Conservation (phyloP, 2,888 invertebrate species). For the Napeogenes inachia region DNA sequence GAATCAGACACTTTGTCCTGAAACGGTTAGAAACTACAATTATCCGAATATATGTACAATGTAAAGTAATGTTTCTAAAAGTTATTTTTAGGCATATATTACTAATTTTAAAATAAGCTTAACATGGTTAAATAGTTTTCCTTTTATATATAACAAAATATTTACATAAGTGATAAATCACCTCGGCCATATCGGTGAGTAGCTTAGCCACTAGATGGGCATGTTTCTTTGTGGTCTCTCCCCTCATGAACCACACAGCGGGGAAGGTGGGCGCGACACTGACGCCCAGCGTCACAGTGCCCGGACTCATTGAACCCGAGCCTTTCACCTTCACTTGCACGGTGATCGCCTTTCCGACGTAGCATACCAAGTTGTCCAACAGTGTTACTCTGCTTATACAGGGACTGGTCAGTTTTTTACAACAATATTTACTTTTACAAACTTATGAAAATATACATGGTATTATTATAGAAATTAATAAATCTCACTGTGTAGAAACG, state of each 20-base stretch:
- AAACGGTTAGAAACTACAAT: background rate
- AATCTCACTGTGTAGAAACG: slow-evolving; percentile 43
- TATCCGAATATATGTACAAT: no score
- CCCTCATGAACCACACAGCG: slow-evolving; percentile 90
- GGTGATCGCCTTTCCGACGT: slow-evolving; percentile 93
- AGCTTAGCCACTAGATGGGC: slow-evolving; percentile 92
- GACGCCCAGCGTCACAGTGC: slow-evolving; percentile 76
- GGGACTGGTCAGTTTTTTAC: no score
- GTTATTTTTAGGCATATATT: background rate
- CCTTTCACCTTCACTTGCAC: slow-evolving; percentile 88
- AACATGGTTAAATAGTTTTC: background rate
- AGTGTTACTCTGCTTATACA: slow-evolving; percentile 80
- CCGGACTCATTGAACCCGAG: slow-evolving; percentile 45
- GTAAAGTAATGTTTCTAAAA: no score
- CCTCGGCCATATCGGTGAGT: slow-evolving; percentile 94
- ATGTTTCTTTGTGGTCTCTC: slow-evolving; percentile 88
- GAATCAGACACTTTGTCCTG: slow-evolving; percentile 90
- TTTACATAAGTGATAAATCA: slow-evolving; percentile 56
- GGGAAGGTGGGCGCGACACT: slow-evolving; percentile 57
- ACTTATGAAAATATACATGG: no score
- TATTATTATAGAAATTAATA: background rate
- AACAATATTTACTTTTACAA: no score
- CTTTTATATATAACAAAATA: background rate
- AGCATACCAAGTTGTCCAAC: slow-evolving; percentile 92
- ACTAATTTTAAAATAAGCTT: slow-evolving; percentile 1